Percentiles rank a stretch among this genome's conserved stretches.
Conservation (phyloP, 1,140 invertebrate genomes). For the Rhynchophorus ferrugineus region DNA sequence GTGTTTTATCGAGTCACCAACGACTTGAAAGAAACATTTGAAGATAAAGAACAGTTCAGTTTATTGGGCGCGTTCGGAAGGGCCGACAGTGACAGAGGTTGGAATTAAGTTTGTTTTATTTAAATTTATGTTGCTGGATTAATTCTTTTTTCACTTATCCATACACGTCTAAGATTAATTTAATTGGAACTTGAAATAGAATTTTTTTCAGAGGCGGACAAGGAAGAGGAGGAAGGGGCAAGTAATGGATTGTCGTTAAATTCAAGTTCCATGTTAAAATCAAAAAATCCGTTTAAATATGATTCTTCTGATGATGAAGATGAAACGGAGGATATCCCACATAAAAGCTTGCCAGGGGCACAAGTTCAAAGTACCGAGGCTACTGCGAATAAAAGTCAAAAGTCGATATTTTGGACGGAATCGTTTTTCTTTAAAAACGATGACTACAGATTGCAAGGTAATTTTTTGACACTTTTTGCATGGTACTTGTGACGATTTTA, state of each 20-base stretch:
- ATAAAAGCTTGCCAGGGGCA: conserved; percentile 18
- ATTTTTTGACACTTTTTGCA: neutral
- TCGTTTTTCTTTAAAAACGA: conserved; percentile 49
- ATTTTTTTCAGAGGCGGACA: conserved; percentile 29
- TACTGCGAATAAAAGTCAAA: conserved; percentile 27
- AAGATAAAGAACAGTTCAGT: conserved; percentile 48
- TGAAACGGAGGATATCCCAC: conserved; percentile 26
- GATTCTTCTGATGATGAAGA: conserved; percentile 53
- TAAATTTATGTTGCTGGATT: too few relatives aligned
- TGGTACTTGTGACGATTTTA: neutral
- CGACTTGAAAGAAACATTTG: conserved; percentile 46
- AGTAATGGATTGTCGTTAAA: conserved; percentile 13
- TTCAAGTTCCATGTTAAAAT: neutral
- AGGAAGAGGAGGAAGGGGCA: conserved; percentile 40
- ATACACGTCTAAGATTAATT: too few relatives aligned
- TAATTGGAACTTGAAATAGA: too few relatives aligned
- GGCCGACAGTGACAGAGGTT: conserved; percentile 18
- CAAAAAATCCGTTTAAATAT: conserved; percentile 51
- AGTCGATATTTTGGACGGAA: conserved; percentile 43
- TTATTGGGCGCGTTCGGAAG: conserved; percentile 49
- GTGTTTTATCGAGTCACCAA: conserved; percentile 56
- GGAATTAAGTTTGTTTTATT: conserved; percentile 16
- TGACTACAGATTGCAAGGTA: conserved; percentile 52
- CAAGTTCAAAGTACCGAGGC: conserved; percentile 19
- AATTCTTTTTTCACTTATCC: too few relatives aligned